Percentiles rank a stretch among this genome's conserved stretches.
These are phyloP conservation scores for Eubasilissa splendida DNA, from an alignment of 2,888 invertebrate species.

Conservation along the genomic window DNA sequence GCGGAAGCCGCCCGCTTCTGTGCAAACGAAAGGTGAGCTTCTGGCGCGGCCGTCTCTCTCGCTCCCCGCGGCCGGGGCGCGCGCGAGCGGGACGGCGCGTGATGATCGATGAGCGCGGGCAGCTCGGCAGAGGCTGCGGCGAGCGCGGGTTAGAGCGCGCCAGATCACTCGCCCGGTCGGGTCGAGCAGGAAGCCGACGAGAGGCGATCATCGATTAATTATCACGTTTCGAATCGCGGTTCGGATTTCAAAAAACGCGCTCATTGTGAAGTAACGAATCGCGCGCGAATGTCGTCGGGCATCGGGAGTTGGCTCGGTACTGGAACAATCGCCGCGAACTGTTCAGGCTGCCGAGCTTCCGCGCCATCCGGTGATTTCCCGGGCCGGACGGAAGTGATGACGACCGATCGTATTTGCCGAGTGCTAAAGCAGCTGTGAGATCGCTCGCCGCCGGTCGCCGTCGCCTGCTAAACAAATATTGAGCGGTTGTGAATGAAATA, in stretches of 20 bases:
- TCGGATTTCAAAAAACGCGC: constrained; percentile 33
- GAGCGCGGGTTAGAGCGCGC: constrained; percentile 33
- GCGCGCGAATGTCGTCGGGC: constrained; percentile 38
- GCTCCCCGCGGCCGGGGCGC: constrained; percentile 1
- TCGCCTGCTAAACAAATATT: constrained; percentile 3
- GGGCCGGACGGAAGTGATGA: constrained; percentile 40
- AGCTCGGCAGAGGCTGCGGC: constrained; percentile 50
- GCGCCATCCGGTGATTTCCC: constrained; percentile 35
- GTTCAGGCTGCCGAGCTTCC: background rate
- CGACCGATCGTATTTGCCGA: constrained; percentile 24
- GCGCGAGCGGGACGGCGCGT: constrained; percentile 45
- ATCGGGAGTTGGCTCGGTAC: background rate
- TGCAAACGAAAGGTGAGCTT: constrained; percentile 56
- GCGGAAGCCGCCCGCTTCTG: constrained; percentile 55
- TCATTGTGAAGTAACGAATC: constrained; percentile 33
- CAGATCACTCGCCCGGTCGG: constrained; percentile 52
- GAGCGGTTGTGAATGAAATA: constrained; percentile 37
- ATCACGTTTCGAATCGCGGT: constrained; percentile 20
- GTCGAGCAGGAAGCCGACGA: constrained; percentile 56
- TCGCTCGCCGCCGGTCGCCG: constrained; percentile 3
- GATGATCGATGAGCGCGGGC: constrained; percentile 55
- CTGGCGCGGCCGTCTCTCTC: constrained; percentile 41
- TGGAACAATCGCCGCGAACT: too few species aligned
- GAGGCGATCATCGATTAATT: constrained; percentile 54
- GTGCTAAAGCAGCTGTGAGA: constrained; percentile 35